phyloP scores from a whole-genome alignment of 2,113 vertebrate genomes.

The Clarias magur region DNA sequence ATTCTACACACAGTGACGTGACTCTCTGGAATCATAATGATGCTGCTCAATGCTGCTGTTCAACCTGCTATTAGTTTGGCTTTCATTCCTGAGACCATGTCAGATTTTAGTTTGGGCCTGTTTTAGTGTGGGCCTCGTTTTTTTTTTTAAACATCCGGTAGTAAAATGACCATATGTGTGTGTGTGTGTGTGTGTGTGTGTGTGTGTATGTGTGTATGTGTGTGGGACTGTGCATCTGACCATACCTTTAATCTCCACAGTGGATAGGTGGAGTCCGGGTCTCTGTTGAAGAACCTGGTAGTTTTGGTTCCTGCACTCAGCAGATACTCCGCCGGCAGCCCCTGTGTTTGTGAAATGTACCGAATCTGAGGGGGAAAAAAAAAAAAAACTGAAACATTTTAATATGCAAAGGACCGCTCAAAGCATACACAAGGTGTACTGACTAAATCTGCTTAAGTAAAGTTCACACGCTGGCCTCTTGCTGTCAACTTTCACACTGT shows the following conservation, averaged over 20 bases:
- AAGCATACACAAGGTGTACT: conserved; percentile 10
- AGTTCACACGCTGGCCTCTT: conserved; percentile 29
- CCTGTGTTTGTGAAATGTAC: conserved; percentile 98
- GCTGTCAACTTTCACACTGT: neutral
- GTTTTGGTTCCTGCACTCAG: conserved; percentile 98
- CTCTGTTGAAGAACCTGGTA: conserved; percentile 98
- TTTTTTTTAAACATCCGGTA: neutral
- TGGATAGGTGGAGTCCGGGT: conserved; percentile 93
- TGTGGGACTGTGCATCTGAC: neutral
- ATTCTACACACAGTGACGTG: neutral
- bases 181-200: conserved; percentile 17
- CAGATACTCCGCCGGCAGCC: conserved; percentile 96
- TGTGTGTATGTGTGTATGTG: conserved; percentile 14
- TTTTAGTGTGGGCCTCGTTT: too few relatives aligned
- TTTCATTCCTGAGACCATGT: neutral
- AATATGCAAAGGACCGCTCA: conserved; percentile 3
- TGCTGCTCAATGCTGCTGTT: neutral
- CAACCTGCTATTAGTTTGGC: neutral
- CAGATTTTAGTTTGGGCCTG: neutral
- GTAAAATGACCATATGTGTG: neutral
- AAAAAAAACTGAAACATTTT: conserved; percentile 8
- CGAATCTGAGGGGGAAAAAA: conserved; percentile 81
- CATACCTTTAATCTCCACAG: conserved; percentile 97
- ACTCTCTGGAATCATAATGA: neutral
- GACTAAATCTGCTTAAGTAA: conserved; percentile 6